A percentile compares a stretch with the other conserved stretches of the same genome.
Conservation (phyloP, 2,113 vertebrate species). For the Heterochromis multidens region DNA sequence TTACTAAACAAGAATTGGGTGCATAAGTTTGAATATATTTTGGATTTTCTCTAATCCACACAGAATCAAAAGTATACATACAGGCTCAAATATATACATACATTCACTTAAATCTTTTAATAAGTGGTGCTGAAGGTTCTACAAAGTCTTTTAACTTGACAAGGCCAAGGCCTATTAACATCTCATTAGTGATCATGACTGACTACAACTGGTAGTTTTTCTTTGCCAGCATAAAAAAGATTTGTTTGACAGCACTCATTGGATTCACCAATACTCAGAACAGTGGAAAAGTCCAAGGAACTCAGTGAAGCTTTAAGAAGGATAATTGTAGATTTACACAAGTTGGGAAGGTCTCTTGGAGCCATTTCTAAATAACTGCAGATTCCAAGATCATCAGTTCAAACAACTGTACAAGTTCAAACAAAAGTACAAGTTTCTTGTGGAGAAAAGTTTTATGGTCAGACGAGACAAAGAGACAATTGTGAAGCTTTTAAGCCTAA, state of each 20-base stretch:
- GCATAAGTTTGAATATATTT: background rate
- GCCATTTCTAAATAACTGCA: too few species aligned
- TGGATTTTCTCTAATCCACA: background rate
- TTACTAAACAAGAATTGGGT: background rate
- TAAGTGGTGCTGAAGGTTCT: background rate
- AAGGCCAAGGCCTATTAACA: rapidly evolving
- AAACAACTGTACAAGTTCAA: too few species aligned
- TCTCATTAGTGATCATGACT: background rate
- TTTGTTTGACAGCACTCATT: background rate
- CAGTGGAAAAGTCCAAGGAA: too few species aligned
- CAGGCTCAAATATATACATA: background rate
- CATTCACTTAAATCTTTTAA: background rate
- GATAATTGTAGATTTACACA: too few species aligned
- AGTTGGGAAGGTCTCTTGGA: too few species aligned
- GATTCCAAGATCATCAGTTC: too few species aligned
- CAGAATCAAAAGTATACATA: rapidly evolving
- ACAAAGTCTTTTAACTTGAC: background rate
- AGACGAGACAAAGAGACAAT: too few species aligned
- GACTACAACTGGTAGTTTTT: background rate
- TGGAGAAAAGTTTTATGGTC: too few species aligned
- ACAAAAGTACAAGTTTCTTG: too few species aligned
- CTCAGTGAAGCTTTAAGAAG: too few species aligned
- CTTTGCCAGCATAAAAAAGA: background rate
- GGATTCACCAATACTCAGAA: background rate
- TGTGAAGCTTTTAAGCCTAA: background rate